Base-by-base conservation (phyloP, 2,888 invertebrate genomes). In the Acanthosepion esculentum region DNA sequence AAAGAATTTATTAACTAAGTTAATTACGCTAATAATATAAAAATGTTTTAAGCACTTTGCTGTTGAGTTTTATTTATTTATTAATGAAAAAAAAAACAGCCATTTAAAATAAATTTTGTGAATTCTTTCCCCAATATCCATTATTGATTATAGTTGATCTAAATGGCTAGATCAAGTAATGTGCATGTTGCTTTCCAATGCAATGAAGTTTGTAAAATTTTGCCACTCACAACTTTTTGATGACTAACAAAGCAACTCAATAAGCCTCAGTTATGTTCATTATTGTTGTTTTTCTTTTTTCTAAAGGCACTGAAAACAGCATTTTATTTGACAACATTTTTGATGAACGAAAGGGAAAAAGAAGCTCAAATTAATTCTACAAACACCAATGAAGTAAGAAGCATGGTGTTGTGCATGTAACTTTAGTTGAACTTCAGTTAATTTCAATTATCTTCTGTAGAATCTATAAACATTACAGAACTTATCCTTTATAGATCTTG, bases 301-400 rank as follows among this genome's bases (percentile, higher is more conserved):
- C 78, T 78, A 15, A 78, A 78, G 78, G 78, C 78, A 15, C 78
- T n/a, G 78, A 78, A 78, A 78, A n/a, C 78, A n/a, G 78, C 33
- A 78, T 78, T 78, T 78, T 78, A n/a, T 78, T 78, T 78, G 78
- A 78, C n/a, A n/a, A 78, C 78, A 78, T 78, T 78, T 78, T 78
- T 78, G 78, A 78, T 78, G 78, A n/a, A n/a, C 0, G n/a, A 78
- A 78, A 78, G 12, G n/a, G n/a, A 78, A 15, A 78, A 78, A 33
- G 78, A n/a, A 78, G 78, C 33, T 78, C 78, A n/a, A 78, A 33
- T n/a, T 78, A 33, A 78, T 78, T 78, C 78, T n/a, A 78, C 78
- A 78, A 78, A 78, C 18, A 33, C 78, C 78, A 78, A n/a, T 78
- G 78, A 78, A 78, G 78, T 78, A 78, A 78, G 78, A 78, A 78